These are phyloP conservation scores for Phragmatobia fuliginosa DNA, from an alignment of 2,888 invertebrate genomes.

Conservation along the genomic window DNA sequence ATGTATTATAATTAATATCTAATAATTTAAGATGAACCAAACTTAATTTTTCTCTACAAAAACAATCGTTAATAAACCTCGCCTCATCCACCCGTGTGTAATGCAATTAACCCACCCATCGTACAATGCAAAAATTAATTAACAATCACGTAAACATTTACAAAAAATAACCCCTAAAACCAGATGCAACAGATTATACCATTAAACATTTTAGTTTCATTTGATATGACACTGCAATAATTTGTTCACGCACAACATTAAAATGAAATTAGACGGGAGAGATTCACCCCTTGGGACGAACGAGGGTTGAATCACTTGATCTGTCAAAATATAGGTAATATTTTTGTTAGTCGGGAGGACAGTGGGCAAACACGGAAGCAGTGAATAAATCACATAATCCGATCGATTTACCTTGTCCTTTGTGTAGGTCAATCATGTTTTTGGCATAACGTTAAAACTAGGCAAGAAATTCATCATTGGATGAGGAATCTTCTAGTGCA, in stretches of 20 bases:
- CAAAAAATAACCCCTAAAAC: constrained; percentile 72
- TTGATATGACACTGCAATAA: constrained; percentile 82
- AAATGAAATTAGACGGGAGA: constrained; percentile 79
- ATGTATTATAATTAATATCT: constrained; percentile 27
- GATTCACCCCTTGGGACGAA: constrained; percentile 66
- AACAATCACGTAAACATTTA: constrained; percentile 70
- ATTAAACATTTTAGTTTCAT: constrained; percentile 77
- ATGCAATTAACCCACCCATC: constrained; percentile 70
- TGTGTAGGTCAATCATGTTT: constrained; percentile 34
- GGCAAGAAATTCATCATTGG: neutral
- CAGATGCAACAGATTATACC: constrained; percentile 80
- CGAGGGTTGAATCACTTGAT: constrained; percentile 70
- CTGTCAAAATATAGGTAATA: constrained; percentile 81
- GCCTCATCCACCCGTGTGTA: constrained; percentile 72
- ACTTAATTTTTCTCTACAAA: constrained; percentile 57
- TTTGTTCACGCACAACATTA: constrained; percentile 83
- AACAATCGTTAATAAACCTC: constrained; percentile 66
- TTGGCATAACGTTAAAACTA: neutral
- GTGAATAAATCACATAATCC: constrained; percentile 79
- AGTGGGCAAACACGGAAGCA: constrained; percentile 65
- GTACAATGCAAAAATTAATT: constrained; percentile 73
- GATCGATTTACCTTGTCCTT: constrained; percentile 63
- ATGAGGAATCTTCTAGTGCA: neutral
- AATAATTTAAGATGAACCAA: constrained; percentile 38
- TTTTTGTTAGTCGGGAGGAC: constrained; percentile 66